These are phyloP conservation scores for Nephila pilipes DNA, from an alignment of 1,140 invertebrate genomes.

Conservation along the genomic window DNA sequence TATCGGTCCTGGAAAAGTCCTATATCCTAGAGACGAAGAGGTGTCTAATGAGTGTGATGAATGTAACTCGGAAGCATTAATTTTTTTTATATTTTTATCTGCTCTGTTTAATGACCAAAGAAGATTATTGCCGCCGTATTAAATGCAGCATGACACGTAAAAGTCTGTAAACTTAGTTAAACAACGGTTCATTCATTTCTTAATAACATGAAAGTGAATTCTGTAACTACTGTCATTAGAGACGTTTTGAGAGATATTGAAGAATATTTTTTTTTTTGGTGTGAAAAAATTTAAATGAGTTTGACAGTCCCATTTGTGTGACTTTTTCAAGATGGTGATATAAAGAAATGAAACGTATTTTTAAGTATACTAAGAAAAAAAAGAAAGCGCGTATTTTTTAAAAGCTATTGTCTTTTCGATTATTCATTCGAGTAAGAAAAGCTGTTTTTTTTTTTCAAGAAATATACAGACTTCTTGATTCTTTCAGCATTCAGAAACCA, in stretches of 20 bases:
- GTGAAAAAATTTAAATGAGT: background rate
- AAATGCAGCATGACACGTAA: constrained; percentile 7
- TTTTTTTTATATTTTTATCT: background rate
- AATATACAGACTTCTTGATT: too few species aligned
- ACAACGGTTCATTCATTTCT: background rate
- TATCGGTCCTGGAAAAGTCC: background rate
- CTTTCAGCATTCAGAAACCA: too few species aligned
- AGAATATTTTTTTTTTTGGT: background rate
- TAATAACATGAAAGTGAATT: constrained; percentile 20
- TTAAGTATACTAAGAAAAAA: background rate
- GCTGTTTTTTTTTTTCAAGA: too few species aligned
- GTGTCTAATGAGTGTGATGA: constrained; percentile 42
- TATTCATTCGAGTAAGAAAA: too few species aligned
- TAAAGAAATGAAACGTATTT: background rate
- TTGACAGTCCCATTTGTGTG: background rate
- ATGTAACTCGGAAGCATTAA: background rate
- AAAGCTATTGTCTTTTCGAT: background rate
- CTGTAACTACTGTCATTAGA: background rate
- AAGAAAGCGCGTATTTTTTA: background rate
- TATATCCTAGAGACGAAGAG: background rate
- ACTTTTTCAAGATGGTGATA: background rate
- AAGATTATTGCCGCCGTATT: constrained; percentile 40
- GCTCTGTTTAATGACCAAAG: constrained; percentile 20
- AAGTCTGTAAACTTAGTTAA: constrained; percentile 48
- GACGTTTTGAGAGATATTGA: background rate